Evolutionary conservation across 2,888 invertebrate genomes (phyloP).

Genomic region (Volucella inflata): DNA sequence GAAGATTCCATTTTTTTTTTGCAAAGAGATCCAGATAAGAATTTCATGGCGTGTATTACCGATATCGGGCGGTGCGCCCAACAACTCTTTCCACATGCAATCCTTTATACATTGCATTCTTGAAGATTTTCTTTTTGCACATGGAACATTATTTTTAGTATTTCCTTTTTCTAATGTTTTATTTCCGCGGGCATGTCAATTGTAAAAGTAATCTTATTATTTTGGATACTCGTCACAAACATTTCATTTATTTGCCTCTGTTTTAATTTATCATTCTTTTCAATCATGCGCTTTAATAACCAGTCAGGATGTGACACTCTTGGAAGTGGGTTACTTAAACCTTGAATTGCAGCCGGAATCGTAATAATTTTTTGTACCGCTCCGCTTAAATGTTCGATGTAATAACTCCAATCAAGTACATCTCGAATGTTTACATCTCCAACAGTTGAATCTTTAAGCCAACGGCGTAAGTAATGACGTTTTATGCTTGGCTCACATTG

Average conservation of each 20-base stretch:
- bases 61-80: conserved; percentile 93
- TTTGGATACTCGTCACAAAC: conserved; percentile 86
- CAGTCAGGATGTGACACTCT: conserved; percentile 98
- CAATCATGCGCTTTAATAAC: conserved; percentile 97
- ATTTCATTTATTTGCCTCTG: conserved; percentile 97
- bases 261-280: conserved; percentile 95
- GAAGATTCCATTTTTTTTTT: conserved; percentile 95
- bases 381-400: conserved; percentile 97
- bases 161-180: conserved; percentile 62
- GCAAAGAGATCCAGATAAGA: conserved; percentile 92
- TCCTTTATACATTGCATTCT: conserved; percentile 80
- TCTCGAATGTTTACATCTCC: conserved; percentile 95
- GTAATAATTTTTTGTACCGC: conserved; percentile 99
- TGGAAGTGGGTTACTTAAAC: conserved; percentile 96
- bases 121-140: conserved; percentile 85
- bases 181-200: conserved; percentile 79
- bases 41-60: conserved; percentile 90
- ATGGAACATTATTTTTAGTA: not conserved
- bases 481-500: conserved; percentile 95
- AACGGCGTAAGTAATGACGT: conserved; percentile 94
- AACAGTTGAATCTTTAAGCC: conserved; percentile 94
- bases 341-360: conserved; percentile 99
- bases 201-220: conserved; percentile 88
- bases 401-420: conserved; percentile 98
- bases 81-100: conserved; percentile 91